phyloP scores from a whole-genome alignment of 2,888 invertebrate species.

The Pyrochroa serraticornis region DNA sequence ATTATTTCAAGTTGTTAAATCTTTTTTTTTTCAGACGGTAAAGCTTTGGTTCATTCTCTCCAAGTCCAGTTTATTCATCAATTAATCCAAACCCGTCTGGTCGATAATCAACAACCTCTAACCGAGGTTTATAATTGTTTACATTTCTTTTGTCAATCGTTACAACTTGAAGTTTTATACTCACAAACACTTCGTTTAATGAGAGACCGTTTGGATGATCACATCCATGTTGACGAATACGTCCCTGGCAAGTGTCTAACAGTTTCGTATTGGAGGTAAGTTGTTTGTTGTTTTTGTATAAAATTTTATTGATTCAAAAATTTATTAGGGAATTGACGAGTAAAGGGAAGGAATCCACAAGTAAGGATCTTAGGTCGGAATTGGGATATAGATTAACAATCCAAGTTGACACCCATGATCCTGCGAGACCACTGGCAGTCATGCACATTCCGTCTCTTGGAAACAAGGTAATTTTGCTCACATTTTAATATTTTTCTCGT shows the following conservation, averaged over 20 bases:
- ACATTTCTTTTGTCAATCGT: slow-evolving; percentile 92
- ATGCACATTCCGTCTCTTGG: slow-evolving; percentile 72
- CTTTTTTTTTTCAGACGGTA: slow-evolving; percentile 74
- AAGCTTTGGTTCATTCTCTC: slow-evolving; percentile 90
- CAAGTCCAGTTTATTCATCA: slow-evolving; percentile 95
- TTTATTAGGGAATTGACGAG: slow-evolving; percentile 62
- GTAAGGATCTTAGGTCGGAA: slow-evolving; percentile 77
- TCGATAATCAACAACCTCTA: slow-evolving; percentile 78
- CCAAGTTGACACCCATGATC: slow-evolving; percentile 84
- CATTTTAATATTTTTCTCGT: too few species aligned
- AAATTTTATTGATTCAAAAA: not conserved
- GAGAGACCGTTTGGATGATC: slow-evolving; percentile 85
- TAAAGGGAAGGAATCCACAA: slow-evolving; percentile 55
- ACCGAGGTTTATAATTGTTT: slow-evolving; percentile 84
- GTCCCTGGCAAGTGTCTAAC: slow-evolving; percentile 85
- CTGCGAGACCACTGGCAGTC: slow-evolving; percentile 75
- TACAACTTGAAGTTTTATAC: slow-evolving; percentile 90
- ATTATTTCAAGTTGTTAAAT: not conserved
- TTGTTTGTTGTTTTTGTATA: slow-evolving; percentile 10
- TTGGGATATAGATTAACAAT: slow-evolving; percentile 87
- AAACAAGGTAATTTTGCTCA: slow-evolving; percentile 56
- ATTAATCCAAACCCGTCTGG: slow-evolving; percentile 87
- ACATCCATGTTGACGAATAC: slow-evolving; percentile 90
- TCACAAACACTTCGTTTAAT: slow-evolving; percentile 88
- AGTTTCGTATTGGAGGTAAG: slow-evolving; percentile 93